phyloP scores from a whole-genome alignment of 2,113 vertebrate genomes.

The Sigmodon hispidus region DNA sequence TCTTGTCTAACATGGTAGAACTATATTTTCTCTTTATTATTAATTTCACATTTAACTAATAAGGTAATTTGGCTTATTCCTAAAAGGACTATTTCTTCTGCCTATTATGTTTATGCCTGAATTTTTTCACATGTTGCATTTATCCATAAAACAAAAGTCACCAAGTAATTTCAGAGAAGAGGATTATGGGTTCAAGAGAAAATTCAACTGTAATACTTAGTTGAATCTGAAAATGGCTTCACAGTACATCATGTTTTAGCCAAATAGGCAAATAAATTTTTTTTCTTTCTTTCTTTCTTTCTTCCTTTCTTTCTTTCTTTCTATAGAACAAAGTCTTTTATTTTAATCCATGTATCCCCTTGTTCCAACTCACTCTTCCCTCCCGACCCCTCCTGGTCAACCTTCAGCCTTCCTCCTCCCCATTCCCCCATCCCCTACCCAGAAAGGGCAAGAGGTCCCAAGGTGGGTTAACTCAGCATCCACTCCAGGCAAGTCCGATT shows the following conservation, averaged over 20 bases:
- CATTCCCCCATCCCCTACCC: too few species aligned
- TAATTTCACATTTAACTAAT: not conserved
- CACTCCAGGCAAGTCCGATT: too few species aligned
- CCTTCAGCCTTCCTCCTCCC: too few species aligned
- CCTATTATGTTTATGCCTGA: not conserved
- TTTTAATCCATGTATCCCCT: too few species aligned
- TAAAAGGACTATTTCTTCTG: not conserved
- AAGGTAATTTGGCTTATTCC: not conserved
- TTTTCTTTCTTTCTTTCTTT: too few species aligned
- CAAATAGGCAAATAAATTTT: not conserved
- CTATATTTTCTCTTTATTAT: not conserved
- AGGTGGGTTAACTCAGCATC: too few species aligned
- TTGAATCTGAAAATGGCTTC: not conserved
- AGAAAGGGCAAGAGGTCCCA: too few species aligned
- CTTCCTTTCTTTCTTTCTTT: too few species aligned
- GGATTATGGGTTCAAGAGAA: not conserved
- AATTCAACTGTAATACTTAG: not conserved
- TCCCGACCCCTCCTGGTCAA: too few species aligned
- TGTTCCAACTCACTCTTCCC: too few species aligned
- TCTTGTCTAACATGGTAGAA: conserved; percentile 20
- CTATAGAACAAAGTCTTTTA: too few species aligned
- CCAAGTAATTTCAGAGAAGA: not conserved
- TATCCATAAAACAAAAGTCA: not conserved
- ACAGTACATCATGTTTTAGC: not conserved
- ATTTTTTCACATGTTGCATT: not conserved